Percentiles rank a stretch among this genome's conserved stretches.
These are phyloP conservation scores for Paramuricea clavata DNA, from an alignment of 92 coral and sea anemone genomes.

Conservation along the genomic window DNA sequence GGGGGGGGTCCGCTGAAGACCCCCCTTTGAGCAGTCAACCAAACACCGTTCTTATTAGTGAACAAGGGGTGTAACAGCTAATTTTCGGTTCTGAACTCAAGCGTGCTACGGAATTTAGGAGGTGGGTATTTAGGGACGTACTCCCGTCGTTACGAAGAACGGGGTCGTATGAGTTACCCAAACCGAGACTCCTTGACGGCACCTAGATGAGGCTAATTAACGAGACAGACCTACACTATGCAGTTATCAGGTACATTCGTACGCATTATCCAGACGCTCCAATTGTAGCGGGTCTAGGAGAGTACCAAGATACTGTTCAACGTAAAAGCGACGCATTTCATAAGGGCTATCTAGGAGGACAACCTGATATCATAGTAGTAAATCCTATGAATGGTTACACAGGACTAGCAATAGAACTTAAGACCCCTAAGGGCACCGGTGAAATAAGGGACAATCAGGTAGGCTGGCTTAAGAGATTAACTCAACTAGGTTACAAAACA, in stretches of 20 bases:
- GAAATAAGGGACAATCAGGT: too few relatives aligned
- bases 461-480: too few relatives aligned
- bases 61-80: conserved; percentile 24
- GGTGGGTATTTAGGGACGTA: too few relatives aligned
- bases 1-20: too few relatives aligned
- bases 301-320: conserved; percentile 14
- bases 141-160: conserved; percentile 4
- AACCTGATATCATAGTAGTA: conserved; percentile 31
- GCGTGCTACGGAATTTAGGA: not conserved
- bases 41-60: too few relatives aligned
- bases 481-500: too few relatives aligned
- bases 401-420: conserved; percentile 34
- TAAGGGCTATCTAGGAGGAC: conserved; percentile 45
- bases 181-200: not conserved
- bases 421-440: conserved; percentile 29
- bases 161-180: not conserved
- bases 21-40: too few relatives aligned
- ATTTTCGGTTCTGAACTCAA: conserved; percentile 30
- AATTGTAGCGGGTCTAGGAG: conserved; percentile 43
- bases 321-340: not conserved
- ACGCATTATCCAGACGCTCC: not conserved
- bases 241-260: conserved; percentile 3
- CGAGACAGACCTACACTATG: too few relatives aligned
- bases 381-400: too few relatives aligned
- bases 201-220: conserved; percentile 20